These are phyloP conservation scores for Scaptomyza flava DNA, from an alignment of 2,888 invertebrate species.

Conservation along the genomic window DNA sequence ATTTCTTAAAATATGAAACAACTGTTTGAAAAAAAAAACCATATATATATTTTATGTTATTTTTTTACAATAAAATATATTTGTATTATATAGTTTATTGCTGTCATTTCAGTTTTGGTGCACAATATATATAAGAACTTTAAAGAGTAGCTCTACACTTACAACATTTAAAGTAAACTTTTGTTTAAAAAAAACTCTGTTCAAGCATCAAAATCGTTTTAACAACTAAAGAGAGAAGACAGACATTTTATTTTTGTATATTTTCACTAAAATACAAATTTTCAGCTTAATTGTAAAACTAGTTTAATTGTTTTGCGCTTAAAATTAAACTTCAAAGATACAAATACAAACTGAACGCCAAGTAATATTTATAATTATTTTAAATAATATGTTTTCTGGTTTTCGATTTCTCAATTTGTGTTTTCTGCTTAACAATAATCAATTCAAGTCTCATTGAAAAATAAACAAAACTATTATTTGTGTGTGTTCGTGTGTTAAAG, in stretches of 20 bases:
- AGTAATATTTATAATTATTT: constrained; percentile 41
- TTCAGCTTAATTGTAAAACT: constrained; percentile 64
- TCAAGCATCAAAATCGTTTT: constrained; percentile 25
- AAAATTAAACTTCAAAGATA: constrained; percentile 67
- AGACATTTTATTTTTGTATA: constrained; percentile 48
- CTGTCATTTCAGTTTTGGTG: constrained; percentile 64
- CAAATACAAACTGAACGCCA: constrained; percentile 62
- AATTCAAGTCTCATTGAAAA: constrained; percentile 74
- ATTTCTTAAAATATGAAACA: constrained; percentile 37
- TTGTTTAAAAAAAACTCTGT: constrained; percentile 12
- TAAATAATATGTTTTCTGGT: constrained; percentile 34
- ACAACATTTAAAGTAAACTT: constrained; percentile 40
- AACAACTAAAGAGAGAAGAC: constrained; percentile 59
- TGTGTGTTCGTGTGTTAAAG: constrained; percentile 4
- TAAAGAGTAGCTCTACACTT: constrained; percentile 50
- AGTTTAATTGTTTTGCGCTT: constrained; percentile 65
- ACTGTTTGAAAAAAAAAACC: constrained; percentile 55
- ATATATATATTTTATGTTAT: constrained; percentile 77
- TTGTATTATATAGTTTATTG: constrained; percentile 44
- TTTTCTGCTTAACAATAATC: constrained; percentile 41
- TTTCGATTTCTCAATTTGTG: constrained; percentile 7
- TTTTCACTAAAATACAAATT: constrained; percentile 61
- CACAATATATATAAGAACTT: constrained; percentile 30
- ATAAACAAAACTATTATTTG: constrained; percentile 53
- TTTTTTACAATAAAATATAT: constrained; percentile 48